Evolutionary conservation across 2,888 invertebrate genomes (phyloP).

Genomic region (Gymnoscelis rufifasciata): DNA sequence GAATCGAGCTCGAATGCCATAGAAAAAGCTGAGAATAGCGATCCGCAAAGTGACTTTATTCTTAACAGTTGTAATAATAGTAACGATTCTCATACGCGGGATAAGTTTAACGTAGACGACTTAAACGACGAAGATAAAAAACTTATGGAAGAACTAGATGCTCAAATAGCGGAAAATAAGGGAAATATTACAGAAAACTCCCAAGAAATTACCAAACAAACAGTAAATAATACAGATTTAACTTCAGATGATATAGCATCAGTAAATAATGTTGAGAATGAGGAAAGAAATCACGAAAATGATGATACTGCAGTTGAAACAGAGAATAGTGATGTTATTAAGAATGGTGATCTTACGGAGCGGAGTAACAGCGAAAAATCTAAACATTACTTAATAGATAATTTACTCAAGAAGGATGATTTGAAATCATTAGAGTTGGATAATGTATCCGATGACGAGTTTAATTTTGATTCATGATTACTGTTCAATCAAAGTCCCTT

Average conservation of each 20-base stretch:
- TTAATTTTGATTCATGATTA: conserved; percentile 40
- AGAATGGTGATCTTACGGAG: not conserved
- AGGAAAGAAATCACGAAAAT: not conserved
- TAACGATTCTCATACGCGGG: conserved; percentile 2
- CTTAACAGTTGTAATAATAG: conserved; percentile 6
- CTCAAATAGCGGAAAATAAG: conserved; percentile 33
- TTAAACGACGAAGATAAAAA: conserved; percentile 39
- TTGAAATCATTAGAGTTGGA: conserved; percentile 36
- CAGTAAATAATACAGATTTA: not conserved
- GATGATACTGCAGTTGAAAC: not conserved
- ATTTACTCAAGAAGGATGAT: conserved; percentile 18
- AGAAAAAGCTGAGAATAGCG: conserved; percentile 1
- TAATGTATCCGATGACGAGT: conserved; percentile 40
- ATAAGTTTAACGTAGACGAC: conserved; percentile 30
- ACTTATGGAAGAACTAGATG: conserved; percentile 41
- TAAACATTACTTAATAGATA: conserved; percentile 5
- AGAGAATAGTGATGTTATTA: not conserved
- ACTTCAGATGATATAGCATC: not conserved
- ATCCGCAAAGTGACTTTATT: not conserved
- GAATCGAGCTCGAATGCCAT: conserved; percentile 2
- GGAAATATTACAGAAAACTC: not conserved
- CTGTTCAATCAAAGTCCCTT: too few relatives aligned
- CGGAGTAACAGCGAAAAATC: not conserved
- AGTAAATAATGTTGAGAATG: conserved; percentile 9
- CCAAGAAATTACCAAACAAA: not conserved